phyloP scores from a whole-genome alignment of 1,140 invertebrate genomes.

The Chionoecetes opilio region DNA sequence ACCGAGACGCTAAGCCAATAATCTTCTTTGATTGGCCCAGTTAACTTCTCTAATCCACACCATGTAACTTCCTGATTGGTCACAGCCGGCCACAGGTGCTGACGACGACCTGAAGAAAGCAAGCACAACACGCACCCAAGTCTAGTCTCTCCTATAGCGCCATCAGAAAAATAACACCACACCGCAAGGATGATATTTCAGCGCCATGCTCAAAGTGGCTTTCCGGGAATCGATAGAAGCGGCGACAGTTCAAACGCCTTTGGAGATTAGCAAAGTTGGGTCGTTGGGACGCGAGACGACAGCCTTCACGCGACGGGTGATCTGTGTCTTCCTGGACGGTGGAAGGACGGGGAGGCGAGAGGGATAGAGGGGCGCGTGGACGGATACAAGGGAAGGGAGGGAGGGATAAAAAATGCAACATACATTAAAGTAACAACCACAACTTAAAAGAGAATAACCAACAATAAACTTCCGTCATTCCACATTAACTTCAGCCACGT shows the following conservation, averaged over 20 bases:
- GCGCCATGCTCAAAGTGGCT: background rate
- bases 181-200: background rate
- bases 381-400: background rate
- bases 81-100: background rate
- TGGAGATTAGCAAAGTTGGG: background rate
- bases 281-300: background rate
- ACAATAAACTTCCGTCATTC: too few species aligned
- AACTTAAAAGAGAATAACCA: too few species aligned
- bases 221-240: background rate
- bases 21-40: background rate
- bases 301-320: slow-evolving; percentile 11
- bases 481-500: too few species aligned
- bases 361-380: background rate
- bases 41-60: background rate
- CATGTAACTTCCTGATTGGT: background rate
- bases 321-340: background rate
- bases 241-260: background rate
- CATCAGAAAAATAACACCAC: background rate
- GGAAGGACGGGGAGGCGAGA: background rate
- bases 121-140: background rate
- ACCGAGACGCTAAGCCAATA: background rate
- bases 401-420: background rate
- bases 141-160: background rate
- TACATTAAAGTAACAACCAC: too few species aligned
- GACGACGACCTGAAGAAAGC: background rate